Evolutionary conservation across 64 coral and sea anemone genomes (phyloP).

Genomic region (Anthopleura sola): DNA sequence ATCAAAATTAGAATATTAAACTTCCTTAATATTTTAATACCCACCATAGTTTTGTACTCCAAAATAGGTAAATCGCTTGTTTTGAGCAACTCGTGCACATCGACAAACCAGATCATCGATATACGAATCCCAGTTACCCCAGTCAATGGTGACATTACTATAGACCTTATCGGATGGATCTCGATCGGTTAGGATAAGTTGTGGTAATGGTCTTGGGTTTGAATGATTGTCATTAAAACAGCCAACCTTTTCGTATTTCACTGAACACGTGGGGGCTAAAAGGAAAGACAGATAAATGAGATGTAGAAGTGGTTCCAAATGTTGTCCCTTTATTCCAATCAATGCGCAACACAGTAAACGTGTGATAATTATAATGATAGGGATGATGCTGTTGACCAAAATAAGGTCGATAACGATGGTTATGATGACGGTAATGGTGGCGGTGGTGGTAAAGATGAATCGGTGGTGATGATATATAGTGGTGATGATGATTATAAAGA

Average conservation of each 20-base stretch:
- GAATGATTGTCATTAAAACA: slow-evolving; percentile 55
- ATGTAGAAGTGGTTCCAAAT: too few species aligned
- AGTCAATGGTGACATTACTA: slow-evolving; percentile 27
- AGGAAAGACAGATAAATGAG: neutral
- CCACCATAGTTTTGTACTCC: slow-evolving; percentile 43
- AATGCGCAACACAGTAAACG: too few species aligned
- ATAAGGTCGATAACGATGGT: too few species aligned
- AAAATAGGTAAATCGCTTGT: slow-evolving; percentile 22
- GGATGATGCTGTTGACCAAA: too few species aligned
- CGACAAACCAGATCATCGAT: slow-evolving; percentile 52
- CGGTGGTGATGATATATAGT: too few species aligned
- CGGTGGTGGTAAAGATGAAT: too few species aligned
- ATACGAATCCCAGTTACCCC: slow-evolving; percentile 58
- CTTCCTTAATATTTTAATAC: neutral
- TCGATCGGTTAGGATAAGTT: slow-evolving; percentile 47
- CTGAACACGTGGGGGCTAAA: slow-evolving; percentile 22
- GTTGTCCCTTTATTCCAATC: too few species aligned
- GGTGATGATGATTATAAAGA: too few species aligned
- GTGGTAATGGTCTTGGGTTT: slow-evolving; percentile 25
- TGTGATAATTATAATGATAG: too few species aligned
- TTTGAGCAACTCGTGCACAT: slow-evolving; percentile 45
- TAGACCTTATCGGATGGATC: neutral
- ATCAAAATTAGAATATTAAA: too few species aligned
- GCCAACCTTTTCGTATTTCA: slow-evolving; percentile 26
- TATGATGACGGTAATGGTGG: too few species aligned